Evolutionary conservation across 2,797 vertebrate species (phyloP).

Genomic region (Trematomus bernacchii): DNA sequence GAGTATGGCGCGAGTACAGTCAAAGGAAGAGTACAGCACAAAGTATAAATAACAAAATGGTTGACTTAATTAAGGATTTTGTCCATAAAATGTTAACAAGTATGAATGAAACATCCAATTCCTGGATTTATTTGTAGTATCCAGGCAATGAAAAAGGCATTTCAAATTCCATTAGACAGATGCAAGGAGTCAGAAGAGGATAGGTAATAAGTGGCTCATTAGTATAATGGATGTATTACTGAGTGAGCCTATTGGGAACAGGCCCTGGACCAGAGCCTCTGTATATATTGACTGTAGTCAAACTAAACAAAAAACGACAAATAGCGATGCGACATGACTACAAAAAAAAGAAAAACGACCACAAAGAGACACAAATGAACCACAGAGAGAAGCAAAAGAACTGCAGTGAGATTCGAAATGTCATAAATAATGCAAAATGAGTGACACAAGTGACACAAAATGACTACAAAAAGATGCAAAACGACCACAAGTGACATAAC

Average conservation of each 20-base stretch:
- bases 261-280: background rate
- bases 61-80: conserved; percentile 1
- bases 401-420: background rate
- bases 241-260: background rate
- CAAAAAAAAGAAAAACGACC: too few relatives aligned
- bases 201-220: background rate
- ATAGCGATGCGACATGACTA: background rate
- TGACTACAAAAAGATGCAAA: background rate
- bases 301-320: background rate
- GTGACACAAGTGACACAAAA: background rate
- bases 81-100: conserved; percentile 9
- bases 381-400: background rate
- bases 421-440: background rate
- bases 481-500: background rate
- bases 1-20: conserved; percentile 25
- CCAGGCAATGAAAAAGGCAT: background rate
- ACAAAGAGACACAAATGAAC: background rate
- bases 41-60: background rate
- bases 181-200: background rate
- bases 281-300: background rate
- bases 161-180: background rate
- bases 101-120: background rate
- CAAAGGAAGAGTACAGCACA: conserved; percentile 7
- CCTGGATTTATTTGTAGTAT: background rate
- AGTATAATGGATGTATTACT: background rate